Base-by-base conservation (phyloP, 1,140 invertebrate species). In the Lutraria rhynchaena region DNA sequence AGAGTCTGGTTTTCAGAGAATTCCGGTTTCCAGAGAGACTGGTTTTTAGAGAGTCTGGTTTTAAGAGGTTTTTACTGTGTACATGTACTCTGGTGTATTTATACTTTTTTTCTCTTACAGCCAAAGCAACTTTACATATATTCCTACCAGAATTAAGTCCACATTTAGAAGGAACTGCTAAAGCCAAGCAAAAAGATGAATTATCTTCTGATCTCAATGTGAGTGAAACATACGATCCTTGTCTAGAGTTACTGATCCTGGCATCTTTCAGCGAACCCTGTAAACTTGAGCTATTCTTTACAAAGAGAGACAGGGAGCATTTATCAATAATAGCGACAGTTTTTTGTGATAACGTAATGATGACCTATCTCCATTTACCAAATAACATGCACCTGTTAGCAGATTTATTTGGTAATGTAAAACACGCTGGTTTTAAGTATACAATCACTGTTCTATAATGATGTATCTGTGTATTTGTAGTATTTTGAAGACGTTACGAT, bases 401-500 rank as follows among this genome's bases (percentile, higher is more conserved):
- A n/a, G n/a, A n/a, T n/a, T n/a, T n/a, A n/a, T n/a, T n/a, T n/a
- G n/a, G n/a, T n/a, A n/a, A n/a, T n/a, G n/a, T n/a, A n/a, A n/a
- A n/a, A n/a, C n/a, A n/a, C n/a, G n/a, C n/a, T n/a, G n/a, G n/a
- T n/a, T n/a, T n/a, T n/a, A n/a, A n/a, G n/a, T n/a, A n/a, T n/a
- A n/a, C n/a, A n/a, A n/a, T n/a, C n/a, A n/a, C n/a, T n/a, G n/a
- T n/a, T n/a, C n/a, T n/a, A n/a, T n/a, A n/a, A n/a, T n/a, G n/a
- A n/a, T n/a, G n/a, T n/a, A n/a, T n/a, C 5, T 41, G 15, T 41
- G 15, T 53, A 22, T 77, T 74, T 74, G 13, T 37, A 81, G 78
- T 81, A 63, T 61, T 81, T 81, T 81, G 78, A 81, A 31, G 33
- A 73, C n/a, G 58, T 81, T 27, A 29, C 37, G 17, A 81, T 81